Conservation (phyloP, 2,888 invertebrate genomes). For the Alviniconcha strummeri region DNA sequence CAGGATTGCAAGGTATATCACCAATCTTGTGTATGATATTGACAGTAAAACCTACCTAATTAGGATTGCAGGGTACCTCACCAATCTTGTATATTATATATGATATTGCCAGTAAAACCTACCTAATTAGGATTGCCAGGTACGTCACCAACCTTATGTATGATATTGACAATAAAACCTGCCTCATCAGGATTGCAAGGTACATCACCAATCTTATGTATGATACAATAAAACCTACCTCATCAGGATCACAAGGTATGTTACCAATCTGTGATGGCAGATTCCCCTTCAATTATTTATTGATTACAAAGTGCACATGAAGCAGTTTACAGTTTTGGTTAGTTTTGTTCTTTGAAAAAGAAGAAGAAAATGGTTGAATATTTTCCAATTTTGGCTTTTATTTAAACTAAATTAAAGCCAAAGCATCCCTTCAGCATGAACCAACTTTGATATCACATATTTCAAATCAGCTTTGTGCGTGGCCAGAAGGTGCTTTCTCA, state of each 20-base stretch:
- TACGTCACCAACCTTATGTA: slow-evolving; percentile 80
- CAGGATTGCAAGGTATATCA: slow-evolving; percentile 76
- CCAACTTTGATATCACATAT: no score
- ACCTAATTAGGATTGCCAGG: slow-evolving; percentile 84
- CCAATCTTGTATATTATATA: slow-evolving; percentile 84
- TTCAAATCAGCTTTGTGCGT: no score
- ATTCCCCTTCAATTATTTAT: no score
- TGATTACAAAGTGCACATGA: no score
- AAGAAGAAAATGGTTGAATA: no score
- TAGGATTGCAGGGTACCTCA: slow-evolving; percentile 78
- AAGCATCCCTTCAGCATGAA: no score
- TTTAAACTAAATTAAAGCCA: no score
- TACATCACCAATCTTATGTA: slow-evolving; percentile 80
- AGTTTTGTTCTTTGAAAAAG: no score
- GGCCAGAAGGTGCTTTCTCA: no score
- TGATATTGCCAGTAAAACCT: slow-evolving; percentile 97
- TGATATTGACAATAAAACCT: slow-evolving; percentile 97
- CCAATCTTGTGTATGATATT: slow-evolving; percentile 89
- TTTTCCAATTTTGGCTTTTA: no score
- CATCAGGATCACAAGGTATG: slow-evolving; percentile 79
- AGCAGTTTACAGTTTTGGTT: no score
- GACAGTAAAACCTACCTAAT: slow-evolving; percentile 97
- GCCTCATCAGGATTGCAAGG: slow-evolving; percentile 84
- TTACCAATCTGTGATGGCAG: slow-evolving; percentile 26
- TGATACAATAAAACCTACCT: slow-evolving; percentile 96